Evolutionary conservation across 64 coral and sea anemone species (phyloP), one percentile per base, ranked within the genome.

Genomic region (Porites lutea): DNA sequence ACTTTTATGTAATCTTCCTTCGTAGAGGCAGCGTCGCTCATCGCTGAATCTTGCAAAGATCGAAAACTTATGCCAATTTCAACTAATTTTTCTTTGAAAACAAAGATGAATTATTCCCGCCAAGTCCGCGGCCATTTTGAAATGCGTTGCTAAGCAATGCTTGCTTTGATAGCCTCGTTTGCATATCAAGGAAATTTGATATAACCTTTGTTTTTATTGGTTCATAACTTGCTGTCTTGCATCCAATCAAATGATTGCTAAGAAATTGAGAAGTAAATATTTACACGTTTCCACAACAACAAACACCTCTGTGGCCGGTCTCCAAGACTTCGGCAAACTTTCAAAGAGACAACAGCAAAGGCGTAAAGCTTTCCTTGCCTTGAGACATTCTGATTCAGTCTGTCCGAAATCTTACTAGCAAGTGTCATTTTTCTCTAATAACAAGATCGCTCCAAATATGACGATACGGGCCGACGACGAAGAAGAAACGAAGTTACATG

Each of bases 21-120:
- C 18, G 97, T 99, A 6, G 94, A 20, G 55, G 51, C 72, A 10
- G 94, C 94, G 75, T 99, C 97, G 22, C 75, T 52, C 97, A 99
- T 99, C 11, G 10, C 76, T 75, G 23, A 1, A 13, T 51, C 13
- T 75, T 10, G 5, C 16, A 88, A 63, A 88, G 12, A 14, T 12
- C 48, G 13, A 18, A 82, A 62, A 47, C 62, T 44, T 61, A 12
- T 5, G 59, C 48, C 8, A 19, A 52, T 84, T 59, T 37, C 54
- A 75, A 2, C 79, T 67, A 64, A 3, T 50, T 68, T 53, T 20
- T 68, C 21, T 44, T 16, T 48, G 52, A 66, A 19, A 3, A 20
- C 12, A 5, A 9, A 13, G 10, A 18, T 51, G 60, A 13, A 18
- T 2, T 65, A 22, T 67, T 86, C 82, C 27, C 73, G 71, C 52